Evolutionary conservation across 1,140 invertebrate genomes (phyloP).

Genomic region (Drosophila pallidifrons): DNA sequence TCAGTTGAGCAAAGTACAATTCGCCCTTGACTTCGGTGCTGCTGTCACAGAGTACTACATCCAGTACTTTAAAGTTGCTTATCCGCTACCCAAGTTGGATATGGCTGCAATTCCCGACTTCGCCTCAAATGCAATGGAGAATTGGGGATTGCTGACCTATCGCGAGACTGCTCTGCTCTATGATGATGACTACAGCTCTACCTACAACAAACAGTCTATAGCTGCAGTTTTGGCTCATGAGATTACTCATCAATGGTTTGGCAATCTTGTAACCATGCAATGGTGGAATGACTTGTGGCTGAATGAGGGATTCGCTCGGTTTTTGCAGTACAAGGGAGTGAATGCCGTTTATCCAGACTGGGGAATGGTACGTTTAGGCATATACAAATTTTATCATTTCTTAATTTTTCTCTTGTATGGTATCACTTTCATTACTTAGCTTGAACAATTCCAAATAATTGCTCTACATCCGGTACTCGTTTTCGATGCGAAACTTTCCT

Average conservation of each 20-base stretch:
- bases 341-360: constrained; percentile 91
- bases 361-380: constrained; percentile 89
- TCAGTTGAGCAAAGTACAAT: constrained; percentile 91
- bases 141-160: constrained; percentile 95
- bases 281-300: constrained; percentile 98
- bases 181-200: constrained; percentile 89
- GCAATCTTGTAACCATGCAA: constrained; percentile 94
- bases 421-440: constrained; percentile 75
- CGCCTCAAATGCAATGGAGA: constrained; percentile 97
- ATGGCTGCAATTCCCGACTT: constrained; percentile 98
- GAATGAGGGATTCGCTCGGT: constrained; percentile 96
- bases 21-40: constrained; percentile 91
- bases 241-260: constrained; percentile 97
- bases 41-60: constrained; percentile 94
- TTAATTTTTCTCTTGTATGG: not conserved
- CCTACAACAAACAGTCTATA: constrained; percentile 90
- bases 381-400: constrained; percentile 30
- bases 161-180: constrained; percentile 93
- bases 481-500: constrained; percentile 92
- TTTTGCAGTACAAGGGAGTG: constrained; percentile 93
- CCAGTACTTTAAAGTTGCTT: constrained; percentile 93
- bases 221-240: constrained; percentile 95
- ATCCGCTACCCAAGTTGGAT: constrained; percentile 95
- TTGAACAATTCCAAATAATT: constrained; percentile 90
- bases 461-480: constrained; percentile 91